Percentiles rank a stretch among this genome's conserved stretches.
Evolutionary conservation across 2,888 invertebrate species (phyloP).

Genomic region (Leucophora obtusa): DNA sequence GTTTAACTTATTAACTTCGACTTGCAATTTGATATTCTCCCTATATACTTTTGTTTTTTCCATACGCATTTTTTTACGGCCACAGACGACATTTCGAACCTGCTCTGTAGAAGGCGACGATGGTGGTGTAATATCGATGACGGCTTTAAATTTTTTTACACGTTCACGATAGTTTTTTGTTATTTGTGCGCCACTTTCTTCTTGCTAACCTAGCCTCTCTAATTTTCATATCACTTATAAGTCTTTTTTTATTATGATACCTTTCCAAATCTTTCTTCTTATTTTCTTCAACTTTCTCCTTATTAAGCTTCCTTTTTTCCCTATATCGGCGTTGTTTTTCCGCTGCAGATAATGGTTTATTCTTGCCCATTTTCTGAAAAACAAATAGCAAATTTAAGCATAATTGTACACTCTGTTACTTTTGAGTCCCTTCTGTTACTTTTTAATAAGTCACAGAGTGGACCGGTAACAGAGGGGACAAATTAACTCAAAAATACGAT

Average conservation of each 20-base stretch:
- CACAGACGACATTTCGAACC: constrained; percentile 40
- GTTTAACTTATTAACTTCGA: constrained; percentile 44
- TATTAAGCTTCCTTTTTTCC: constrained; percentile 32
- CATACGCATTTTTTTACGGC: constrained; percentile 44
- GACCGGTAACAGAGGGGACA: constrained; percentile 45
- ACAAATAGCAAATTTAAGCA: constrained; percentile 38
- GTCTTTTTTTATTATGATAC: constrained; percentile 41
- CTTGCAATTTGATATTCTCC: constrained; percentile 43
- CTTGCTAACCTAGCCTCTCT: constrained; percentile 41
- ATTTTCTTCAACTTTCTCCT: constrained; percentile 42
- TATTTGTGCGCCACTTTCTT: constrained; percentile 42
- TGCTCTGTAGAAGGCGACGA: constrained; percentile 44
- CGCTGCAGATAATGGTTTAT: constrained; percentile 46
- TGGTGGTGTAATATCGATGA: constrained; percentile 42
- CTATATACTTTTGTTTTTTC: constrained; percentile 41
- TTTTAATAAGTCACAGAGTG: constrained; percentile 37
- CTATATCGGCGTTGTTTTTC: constrained; percentile 29
- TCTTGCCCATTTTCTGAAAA: constrained; percentile 42
- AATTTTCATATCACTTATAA: constrained; percentile 40
- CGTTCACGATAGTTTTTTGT: neutral
- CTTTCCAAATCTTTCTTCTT: constrained; percentile 45
- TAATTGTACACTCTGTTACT: constrained; percentile 40
- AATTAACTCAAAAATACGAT: constrained; percentile 43
- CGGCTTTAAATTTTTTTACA: constrained; percentile 39
- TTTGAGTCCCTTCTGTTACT: constrained; percentile 15